phyloP scores from a whole-genome alignment of 2,113 vertebrate species.

The Thamnaconus septentrionalis region DNA sequence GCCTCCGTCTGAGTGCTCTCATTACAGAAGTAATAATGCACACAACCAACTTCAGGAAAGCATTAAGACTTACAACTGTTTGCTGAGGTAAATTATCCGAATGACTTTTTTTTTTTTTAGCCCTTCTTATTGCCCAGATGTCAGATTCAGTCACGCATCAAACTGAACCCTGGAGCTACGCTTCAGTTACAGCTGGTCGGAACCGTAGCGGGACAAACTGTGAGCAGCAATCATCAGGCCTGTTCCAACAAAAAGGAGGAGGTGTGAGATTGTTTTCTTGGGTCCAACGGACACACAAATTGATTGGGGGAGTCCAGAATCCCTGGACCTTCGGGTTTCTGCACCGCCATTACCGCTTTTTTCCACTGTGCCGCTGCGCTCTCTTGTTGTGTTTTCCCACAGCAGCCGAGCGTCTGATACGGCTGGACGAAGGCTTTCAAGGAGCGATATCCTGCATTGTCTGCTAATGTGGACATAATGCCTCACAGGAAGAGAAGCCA shows the following conservation, averaged over 20 bases:
- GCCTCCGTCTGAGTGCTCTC: no score
- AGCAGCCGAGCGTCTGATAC: constrained; percentile 37
- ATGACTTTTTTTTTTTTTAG: no score
- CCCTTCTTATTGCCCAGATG: no score
- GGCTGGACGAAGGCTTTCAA: constrained; percentile 24
- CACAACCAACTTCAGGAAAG: no score
- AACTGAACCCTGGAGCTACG: no score
- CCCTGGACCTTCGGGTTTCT: constrained; percentile 21
- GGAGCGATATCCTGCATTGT: constrained; percentile 23
- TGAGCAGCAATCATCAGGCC: constrained; percentile 54
- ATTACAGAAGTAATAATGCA: no score
- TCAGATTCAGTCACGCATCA: no score
- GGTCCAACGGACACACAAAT: constrained; percentile 42
- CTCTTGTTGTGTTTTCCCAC: constrained; percentile 43
- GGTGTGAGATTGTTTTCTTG: constrained; percentile 35
- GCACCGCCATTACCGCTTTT: constrained; percentile 39
- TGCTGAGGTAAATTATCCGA: no score
- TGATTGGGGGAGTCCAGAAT: constrained; percentile 35
- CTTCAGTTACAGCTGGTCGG: no score
- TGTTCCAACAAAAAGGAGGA: constrained; percentile 31
- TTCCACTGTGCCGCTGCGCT: constrained; percentile 30
- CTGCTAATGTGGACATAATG: constrained; percentile 21
- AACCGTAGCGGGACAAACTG: constrained; percentile 1
- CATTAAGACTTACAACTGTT: no score
- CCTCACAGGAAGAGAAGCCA: constrained; percentile 16